phyloP scores from a whole-genome alignment of 2,113 vertebrate genomes.

The Deroptyus accipitrinus region DNA sequence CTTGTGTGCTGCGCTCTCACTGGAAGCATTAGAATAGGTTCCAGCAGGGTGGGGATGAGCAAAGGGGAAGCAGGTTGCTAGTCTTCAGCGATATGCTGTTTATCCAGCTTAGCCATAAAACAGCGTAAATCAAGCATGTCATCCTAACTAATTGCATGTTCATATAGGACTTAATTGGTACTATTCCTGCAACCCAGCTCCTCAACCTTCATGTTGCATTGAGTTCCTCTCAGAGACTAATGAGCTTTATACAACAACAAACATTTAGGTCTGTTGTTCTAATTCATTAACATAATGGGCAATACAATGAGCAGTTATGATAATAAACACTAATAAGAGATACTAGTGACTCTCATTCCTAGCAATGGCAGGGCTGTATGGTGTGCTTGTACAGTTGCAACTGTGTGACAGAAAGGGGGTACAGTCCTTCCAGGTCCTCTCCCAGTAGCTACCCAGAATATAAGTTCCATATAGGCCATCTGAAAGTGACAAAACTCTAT shows the following conservation, averaged over 20 bases:
- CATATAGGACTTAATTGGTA: slow-evolving; percentile 75
- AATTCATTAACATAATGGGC: slow-evolving; percentile 75
- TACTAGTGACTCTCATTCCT: slow-evolving; percentile 28
- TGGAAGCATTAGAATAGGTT: slow-evolving; percentile 10
- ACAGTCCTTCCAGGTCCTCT: background rate
- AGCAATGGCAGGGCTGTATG: background rate
- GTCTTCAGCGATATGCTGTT: background rate
- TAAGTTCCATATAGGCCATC: background rate
- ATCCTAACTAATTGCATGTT: slow-evolving; percentile 72
- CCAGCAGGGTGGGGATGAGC: slow-evolving; percentile 42
- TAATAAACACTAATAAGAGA: slow-evolving; percentile 65
- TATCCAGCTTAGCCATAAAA: slow-evolving; percentile 70
- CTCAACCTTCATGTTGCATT: slow-evolving; percentile 48
- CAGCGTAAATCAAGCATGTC: slow-evolving; percentile 72
- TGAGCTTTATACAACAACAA: slow-evolving; percentile 68
- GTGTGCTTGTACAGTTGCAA: background rate
- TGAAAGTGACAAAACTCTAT: background rate
- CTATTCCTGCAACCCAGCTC: slow-evolving; percentile 54
- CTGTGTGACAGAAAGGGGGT: background rate
- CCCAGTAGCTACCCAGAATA: background rate
- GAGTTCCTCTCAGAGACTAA: slow-evolving; percentile 63
- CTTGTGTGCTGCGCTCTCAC: background rate
- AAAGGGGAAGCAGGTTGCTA: slow-evolving; percentile 22
- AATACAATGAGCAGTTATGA: slow-evolving; percentile 62
- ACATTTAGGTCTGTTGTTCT: slow-evolving; percentile 72